Evolutionary conservation across 2,888 invertebrate genomes (phyloP).

Genomic region (Mechanitis messenoides): DNA sequence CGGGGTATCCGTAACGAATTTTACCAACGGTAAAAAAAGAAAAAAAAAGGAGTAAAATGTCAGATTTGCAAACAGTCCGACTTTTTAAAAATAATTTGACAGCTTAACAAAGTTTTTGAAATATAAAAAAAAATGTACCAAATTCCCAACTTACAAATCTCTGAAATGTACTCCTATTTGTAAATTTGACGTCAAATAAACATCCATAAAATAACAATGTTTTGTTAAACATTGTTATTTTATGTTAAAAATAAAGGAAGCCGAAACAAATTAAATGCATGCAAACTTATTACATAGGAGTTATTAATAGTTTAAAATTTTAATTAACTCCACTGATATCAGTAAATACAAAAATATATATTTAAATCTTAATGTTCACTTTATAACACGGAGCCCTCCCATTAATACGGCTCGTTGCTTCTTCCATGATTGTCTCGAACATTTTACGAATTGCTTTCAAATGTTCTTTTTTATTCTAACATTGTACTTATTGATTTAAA

Average conservation of each 20-base stretch:
- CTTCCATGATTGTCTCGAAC: neutral
- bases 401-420: neutral
- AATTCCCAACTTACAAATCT: neutral
- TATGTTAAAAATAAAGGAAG: neutral
- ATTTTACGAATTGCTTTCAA: neutral
- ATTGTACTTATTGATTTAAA: neutral
- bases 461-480: neutral
- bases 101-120: too few species aligned
- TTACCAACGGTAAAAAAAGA: too few species aligned
- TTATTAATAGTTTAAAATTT: slow-evolving; percentile 4
- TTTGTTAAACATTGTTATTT: neutral
- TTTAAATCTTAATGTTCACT: neutral
- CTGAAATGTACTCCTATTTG: neutral
- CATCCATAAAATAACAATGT: neutral
- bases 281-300: neutral
- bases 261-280: neutral
- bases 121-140: neutral
- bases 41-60: too few species aligned
- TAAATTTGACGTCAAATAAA: neutral
- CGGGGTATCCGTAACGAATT: too few species aligned
- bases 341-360: neutral
- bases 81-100: neutral
- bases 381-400: neutral
- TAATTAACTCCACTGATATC: neutral
- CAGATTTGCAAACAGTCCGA: neutral